phyloP scores from a whole-genome alignment of 2,797 vertebrate species.

The Platalea minor region DNA sequence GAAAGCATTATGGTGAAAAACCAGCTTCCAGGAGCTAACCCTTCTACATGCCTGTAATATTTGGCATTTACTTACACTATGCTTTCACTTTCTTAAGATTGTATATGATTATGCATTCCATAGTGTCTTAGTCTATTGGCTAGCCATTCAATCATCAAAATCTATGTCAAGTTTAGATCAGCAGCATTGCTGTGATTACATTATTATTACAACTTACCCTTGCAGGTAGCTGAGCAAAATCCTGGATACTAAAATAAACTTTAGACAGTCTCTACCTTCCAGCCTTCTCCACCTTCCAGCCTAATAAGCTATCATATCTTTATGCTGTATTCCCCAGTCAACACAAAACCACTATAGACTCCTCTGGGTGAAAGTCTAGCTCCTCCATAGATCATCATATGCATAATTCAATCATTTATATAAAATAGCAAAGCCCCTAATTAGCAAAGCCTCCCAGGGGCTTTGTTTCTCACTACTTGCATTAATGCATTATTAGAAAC shows the following conservation, averaged over 20 bases:
- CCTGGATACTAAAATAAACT: not conserved
- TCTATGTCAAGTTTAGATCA: not conserved
- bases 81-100: not conserved
- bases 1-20: not conserved
- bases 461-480: slow-evolving; percentile 9
- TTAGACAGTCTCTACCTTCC: not conserved
- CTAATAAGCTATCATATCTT: not conserved
- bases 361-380: slow-evolving; percentile 36
- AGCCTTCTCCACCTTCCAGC: not conserved
- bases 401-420: slow-evolving; percentile 34
- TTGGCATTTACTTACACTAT: not conserved
- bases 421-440: slow-evolving; percentile 34
- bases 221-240: not conserved
- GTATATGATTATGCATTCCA: not conserved
- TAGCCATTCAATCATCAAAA: not conserved
- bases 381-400: not conserved
- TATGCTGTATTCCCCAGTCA: not conserved
- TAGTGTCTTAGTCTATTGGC: not conserved
- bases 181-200: not conserved
- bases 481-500: slow-evolving; percentile 42
- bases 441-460: slow-evolving; percentile 30
- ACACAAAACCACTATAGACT: slow-evolving; percentile 5
- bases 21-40: not conserved
- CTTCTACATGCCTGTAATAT: not conserved
- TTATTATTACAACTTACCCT: not conserved